Evolutionary conservation across 2,113 vertebrate species (phyloP).

Genomic region (Myanophis thanlyinensis): DNA sequence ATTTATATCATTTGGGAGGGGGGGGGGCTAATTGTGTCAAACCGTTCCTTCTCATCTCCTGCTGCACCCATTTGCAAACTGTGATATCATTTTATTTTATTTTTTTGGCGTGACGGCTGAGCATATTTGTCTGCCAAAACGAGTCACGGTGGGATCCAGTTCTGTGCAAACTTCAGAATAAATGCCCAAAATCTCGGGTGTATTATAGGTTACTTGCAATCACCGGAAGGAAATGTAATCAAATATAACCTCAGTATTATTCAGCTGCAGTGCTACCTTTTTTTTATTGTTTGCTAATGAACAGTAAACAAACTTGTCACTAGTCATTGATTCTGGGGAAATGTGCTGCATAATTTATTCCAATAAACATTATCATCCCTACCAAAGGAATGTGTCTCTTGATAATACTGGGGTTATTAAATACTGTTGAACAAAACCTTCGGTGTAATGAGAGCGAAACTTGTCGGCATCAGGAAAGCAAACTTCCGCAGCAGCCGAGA

Average conservation of each 20-base stretch:
- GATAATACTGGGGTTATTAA: constrained; percentile 58
- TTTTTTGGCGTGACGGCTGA: constrained; percentile 41
- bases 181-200: constrained; percentile 23
- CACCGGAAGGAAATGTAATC: constrained; percentile 57
- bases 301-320: constrained; percentile 55
- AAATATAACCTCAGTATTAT: constrained; percentile 40
- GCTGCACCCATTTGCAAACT: constrained; percentile 24
- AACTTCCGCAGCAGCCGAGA: constrained; percentile 56
- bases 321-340: constrained; percentile 53
- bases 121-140: constrained; percentile 19
- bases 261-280: constrained; percentile 27
- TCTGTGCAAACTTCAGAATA: constrained; percentile 51
- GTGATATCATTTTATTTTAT: not conserved
- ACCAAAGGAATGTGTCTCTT: constrained; percentile 38
- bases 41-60: constrained; percentile 42
- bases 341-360: constrained; percentile 34
- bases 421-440: constrained; percentile 50
- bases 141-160: constrained; percentile 36
- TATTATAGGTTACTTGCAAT: constrained; percentile 58
- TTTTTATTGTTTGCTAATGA: constrained; percentile 65
- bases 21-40: constrained; percentile 51
- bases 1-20: constrained; percentile 50
- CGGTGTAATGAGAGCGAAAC: constrained; percentile 59
- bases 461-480: constrained; percentile 49
- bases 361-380: constrained; percentile 28